Evolutionary conservation across 2,113 vertebrate species (phyloP).

Genomic region (Chlorodrepanis virens): DNA sequence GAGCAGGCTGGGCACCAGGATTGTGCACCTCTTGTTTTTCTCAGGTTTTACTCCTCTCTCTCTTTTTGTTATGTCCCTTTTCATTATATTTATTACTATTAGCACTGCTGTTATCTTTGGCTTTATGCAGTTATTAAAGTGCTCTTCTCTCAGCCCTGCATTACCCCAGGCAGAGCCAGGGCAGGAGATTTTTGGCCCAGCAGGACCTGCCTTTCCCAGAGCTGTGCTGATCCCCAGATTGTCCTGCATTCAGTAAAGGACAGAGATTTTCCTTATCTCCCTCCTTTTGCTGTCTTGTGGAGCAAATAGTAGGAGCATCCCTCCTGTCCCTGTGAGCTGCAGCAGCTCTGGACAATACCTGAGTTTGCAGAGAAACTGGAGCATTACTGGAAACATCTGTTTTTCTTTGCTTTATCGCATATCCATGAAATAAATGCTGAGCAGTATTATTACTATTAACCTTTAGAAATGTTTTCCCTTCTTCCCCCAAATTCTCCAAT

Average conservation of each 20-base stretch:
- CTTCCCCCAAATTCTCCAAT: conserved; percentile 28
- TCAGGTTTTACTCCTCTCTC: background rate
- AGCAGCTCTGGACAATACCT: background rate
- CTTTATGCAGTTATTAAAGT: background rate
- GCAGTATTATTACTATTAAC: conserved; percentile 43
- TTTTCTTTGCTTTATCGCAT: conserved; percentile 29
- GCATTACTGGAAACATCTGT: background rate
- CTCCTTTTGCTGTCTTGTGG: background rate
- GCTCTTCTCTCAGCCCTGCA: background rate
- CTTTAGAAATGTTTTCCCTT: conserved; percentile 54
- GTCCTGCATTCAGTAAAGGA: background rate
- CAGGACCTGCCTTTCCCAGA: background rate
- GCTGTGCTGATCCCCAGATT: background rate
- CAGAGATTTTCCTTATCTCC: background rate
- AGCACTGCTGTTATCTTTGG: background rate
- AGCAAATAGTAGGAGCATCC: background rate
- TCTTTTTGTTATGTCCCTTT: background rate
- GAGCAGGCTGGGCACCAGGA: background rate
- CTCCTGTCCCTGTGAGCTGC: background rate
- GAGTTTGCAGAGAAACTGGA: background rate
- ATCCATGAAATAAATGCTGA: conserved; percentile 46
- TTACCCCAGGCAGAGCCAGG: background rate
- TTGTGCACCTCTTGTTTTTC: background rate
- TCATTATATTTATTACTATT: background rate
- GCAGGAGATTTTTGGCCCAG: background rate